phyloP scores from a whole-genome alignment of 2,113 vertebrate species.

The Leptodactylus fuscus region DNA sequence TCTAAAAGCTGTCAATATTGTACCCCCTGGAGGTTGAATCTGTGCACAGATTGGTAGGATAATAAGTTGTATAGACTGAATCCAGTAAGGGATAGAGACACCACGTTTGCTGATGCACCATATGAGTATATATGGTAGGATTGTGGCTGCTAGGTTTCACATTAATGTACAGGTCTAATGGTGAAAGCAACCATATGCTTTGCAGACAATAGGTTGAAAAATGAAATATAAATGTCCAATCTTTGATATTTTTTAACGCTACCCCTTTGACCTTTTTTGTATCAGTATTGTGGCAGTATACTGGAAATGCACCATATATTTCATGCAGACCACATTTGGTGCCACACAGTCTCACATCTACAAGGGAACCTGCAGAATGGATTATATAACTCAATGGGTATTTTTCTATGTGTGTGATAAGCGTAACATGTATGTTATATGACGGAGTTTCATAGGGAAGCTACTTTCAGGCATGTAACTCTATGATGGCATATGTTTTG shows the following conservation, averaged over 20 bases:
- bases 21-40: slow-evolving; percentile 45
- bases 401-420: background rate
- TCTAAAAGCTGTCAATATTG: slow-evolving; percentile 63
- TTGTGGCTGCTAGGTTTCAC: background rate
- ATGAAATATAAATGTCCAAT: no score
- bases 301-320: background rate
- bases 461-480: slow-evolving; percentile 42
- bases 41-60: slow-evolving; percentile 59
- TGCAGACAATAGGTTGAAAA: background rate
- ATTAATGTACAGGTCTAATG: background rate
- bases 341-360: background rate
- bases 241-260: background rate
- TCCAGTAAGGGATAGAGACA: background rate
- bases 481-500: slow-evolving; percentile 57
- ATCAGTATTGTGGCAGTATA: background rate
- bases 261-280: no score
- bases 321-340: background rate
- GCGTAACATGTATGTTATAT: background rate
- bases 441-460: background rate
- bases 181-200: no score
- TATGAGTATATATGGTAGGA: background rate
- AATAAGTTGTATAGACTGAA: slow-evolving; percentile 37
- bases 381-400: background rate
- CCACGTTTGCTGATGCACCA: background rate
- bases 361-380: background rate